Evolutionary conservation across 2,888 invertebrate species (phyloP), one percentile per base, ranked within the genome.

Genomic region (Volucella inanis): DNA sequence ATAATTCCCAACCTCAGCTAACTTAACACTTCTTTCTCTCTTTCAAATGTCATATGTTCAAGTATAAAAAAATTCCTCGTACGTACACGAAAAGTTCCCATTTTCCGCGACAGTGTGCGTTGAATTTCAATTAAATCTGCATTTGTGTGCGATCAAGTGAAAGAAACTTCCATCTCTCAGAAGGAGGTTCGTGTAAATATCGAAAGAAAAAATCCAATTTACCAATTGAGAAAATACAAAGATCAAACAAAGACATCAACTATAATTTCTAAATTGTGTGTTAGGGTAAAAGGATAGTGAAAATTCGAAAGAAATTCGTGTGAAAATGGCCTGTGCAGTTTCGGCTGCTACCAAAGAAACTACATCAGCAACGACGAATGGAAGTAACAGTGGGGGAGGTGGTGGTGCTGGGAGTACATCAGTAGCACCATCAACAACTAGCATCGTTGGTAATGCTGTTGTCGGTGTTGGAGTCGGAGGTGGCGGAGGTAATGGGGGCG

Each of bases 321-420:
- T 47, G 10, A 89, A 88, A 88, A 91, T 91, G 91, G 90, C 91
- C 74, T 91, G 91, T 88, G 89, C 90, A 87, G 89, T 89, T 22
- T 88, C 90, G 83, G 78, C 89, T 87, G 88, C 88, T 87, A 88
- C 89, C 57, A 90, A 90, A 88, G 90, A 90, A 87, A 87, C 90
- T 49, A 88, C 90, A 85, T 88, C 90, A 84, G 88, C 90, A 43
- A 88, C 89, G 81, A 88, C 89, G 62, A 89, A 82, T 80, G 82
- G 82, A 57, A 82, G 74, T 65, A 64, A 68, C 55, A 43, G 64
- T 31, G 68, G 65, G 18, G 41, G 64, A 43, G 15, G 72, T 74
- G 38, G 76, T 67, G 54, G 49, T 61, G 77, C 57, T 78, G 72
- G 43, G 65, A 55, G 70, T 62, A 59, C 77, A n/a, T 77, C 77